These are phyloP conservation scores for Megaceryle maxima DNA, from an alignment of 2,113 vertebrate genomes.

Conservation along the genomic window DNA sequence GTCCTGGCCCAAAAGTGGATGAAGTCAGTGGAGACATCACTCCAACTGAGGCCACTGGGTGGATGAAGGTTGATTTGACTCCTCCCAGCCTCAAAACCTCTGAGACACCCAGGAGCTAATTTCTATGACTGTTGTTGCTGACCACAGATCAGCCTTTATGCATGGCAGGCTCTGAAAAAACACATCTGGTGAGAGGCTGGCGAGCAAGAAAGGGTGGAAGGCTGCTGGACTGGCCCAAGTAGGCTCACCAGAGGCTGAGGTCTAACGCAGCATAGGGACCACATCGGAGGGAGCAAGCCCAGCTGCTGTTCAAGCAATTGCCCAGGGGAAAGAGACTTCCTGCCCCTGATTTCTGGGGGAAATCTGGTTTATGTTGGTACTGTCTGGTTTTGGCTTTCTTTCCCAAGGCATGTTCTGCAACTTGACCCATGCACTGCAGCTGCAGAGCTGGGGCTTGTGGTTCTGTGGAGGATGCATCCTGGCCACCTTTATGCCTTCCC, in stretches of 20 bases:
- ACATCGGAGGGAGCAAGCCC: neutral
- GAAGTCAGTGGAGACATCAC: neutral
- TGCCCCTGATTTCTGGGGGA: neutral
- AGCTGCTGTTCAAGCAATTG: neutral
- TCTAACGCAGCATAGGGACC: neutral
- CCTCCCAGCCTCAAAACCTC: neutral
- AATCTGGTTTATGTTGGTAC: slow-evolving; percentile 21
- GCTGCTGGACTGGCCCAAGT: neutral
- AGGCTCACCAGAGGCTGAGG: neutral
- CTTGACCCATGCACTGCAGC: neutral
- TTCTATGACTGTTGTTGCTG: accelerated
- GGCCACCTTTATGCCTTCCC: neutral
- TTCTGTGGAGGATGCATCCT: neutral
- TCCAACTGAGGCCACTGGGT: accelerated
- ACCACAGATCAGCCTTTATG: slow-evolving; percentile 1
- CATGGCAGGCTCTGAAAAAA: neutral
- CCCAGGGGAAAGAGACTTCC: neutral
- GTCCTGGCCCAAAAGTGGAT: neutral
- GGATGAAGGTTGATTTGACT: neutral
- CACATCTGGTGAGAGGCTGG: neutral
- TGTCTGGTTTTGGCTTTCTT: neutral
- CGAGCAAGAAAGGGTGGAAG: neutral
- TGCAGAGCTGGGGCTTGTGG: neutral
- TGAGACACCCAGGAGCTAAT: neutral
- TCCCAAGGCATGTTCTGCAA: neutral